Conservation (phyloP, 2,797 vertebrate species). For the Arnoldichthys spilopterus region DNA sequence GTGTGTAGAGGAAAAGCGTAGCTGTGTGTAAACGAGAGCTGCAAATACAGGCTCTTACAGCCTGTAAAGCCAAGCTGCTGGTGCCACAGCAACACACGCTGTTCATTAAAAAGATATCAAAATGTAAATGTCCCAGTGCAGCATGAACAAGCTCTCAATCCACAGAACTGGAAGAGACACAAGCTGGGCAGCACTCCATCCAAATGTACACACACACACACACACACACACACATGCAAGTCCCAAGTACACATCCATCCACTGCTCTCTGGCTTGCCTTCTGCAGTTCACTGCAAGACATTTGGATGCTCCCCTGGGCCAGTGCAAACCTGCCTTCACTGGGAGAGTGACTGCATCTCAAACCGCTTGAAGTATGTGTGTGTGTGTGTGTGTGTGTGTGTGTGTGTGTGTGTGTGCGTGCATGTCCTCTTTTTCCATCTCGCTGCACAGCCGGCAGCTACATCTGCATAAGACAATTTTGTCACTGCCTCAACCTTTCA, state of each 20-base stretch:
- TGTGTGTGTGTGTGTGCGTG: background rate
- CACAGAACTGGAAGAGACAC: constrained; percentile 60
- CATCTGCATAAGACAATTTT: constrained; percentile 55
- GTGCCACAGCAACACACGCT: background rate
- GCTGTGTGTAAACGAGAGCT: background rate
- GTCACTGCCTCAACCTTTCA: constrained; percentile 49
- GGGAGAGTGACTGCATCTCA: constrained; percentile 50
- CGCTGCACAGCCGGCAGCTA: constrained; percentile 45
- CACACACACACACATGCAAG: constrained; percentile 20
- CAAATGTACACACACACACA: constrained; percentile 12
- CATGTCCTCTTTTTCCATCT: constrained; percentile 51
- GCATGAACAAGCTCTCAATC: constrained; percentile 59
- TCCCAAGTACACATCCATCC: constrained; percentile 9
- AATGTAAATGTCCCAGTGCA: constrained; percentile 39
- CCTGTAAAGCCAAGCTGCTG: background rate
- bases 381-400: background rate
- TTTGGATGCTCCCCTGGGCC: constrained; percentile 57
- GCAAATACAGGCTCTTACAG: background rate
- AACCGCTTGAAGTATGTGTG: constrained; percentile 46
- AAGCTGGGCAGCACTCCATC: constrained; percentile 64
- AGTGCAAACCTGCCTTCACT: constrained; percentile 49
- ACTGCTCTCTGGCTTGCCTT: constrained; percentile 38
- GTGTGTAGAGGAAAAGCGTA: background rate
- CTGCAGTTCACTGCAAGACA: constrained; percentile 58
- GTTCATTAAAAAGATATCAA: constrained; percentile 38